Base-by-base conservation (phyloP, 2,113 vertebrate genomes). In the Galbula dea region DNA sequence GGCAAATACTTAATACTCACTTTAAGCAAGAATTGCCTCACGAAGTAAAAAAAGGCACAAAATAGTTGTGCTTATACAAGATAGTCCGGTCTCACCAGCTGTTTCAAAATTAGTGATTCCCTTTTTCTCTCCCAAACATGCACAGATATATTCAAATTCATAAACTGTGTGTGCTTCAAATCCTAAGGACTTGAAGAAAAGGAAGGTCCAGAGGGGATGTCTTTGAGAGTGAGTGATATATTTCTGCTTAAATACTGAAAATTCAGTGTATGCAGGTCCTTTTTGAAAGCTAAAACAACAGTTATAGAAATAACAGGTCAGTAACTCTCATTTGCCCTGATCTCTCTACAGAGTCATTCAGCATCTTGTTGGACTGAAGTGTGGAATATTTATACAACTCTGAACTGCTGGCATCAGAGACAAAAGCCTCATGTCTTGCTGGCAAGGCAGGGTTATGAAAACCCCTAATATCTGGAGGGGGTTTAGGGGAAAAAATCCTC, bases 221-320 rank as follows among this genome's bases (percentile, higher is more conserved):
- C 82, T 96, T 95, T 91, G 90, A 90, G 89, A 95, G 32, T 6
- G 6, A 89, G 41, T 36, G 79, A 92, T 87, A 83, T 90, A 82
- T 91, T 94, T 88, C 91, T 80, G 83, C 71, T 89, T 71, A 41
- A 90, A 94, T 87, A 4, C 36, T 30, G 74, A 87, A 85, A 77
- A 93, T 80, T 79, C 78, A 75, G 62, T 59, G 37, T 71, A 36
- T 74, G 51, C 46, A 72, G 61, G 76, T 65, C 34, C n/a, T 74
- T 71, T 94, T 74, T 78, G 94, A 94, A 81, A 92, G 82, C 76
- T 65, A 88, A 96, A 96, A 95, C 86, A 95, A 66, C 81, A 73
- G 69, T 89, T 95, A 81, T n/a, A 93, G 92, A 92, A 96, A 95
- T 81, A 94, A 72, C 83, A 90, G 86, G 89, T 95, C 94, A 81